phyloP scores from a whole-genome alignment of 2,888 invertebrate genomes.

The Emmelina monodactyla region DNA sequence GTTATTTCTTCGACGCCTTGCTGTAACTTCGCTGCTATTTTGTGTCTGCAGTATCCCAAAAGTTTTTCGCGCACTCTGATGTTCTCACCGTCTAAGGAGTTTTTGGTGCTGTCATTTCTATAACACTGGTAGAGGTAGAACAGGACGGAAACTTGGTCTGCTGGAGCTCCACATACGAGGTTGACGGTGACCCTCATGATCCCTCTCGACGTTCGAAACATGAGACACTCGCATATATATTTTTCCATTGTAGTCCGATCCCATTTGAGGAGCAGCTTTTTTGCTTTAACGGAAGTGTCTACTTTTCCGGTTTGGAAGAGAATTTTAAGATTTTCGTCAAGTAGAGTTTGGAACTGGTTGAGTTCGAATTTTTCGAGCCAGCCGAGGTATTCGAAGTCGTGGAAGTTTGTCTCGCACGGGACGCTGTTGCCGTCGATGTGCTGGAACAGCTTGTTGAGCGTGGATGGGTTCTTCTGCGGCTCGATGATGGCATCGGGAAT shows the following conservation, averaged over 20 bases:
- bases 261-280: slow-evolving; percentile 29
- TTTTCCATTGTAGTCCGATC: slow-evolving; percentile 50
- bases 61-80: slow-evolving; percentile 44
- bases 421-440: slow-evolving; percentile 34
- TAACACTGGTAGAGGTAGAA: slow-evolving; percentile 55
- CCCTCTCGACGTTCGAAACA: slow-evolving; percentile 39
- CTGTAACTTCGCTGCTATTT: slow-evolving; percentile 31
- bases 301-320: slow-evolving; percentile 29
- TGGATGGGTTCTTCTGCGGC: slow-evolving; percentile 21
- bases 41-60: slow-evolving; percentile 39
- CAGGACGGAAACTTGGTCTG: slow-evolving; percentile 41
- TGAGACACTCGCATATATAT: slow-evolving; percentile 34
- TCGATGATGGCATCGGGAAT: slow-evolving; percentile 33
- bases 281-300: slow-evolving; percentile 19
- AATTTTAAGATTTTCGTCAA: slow-evolving; percentile 35
- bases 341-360: slow-evolving; percentile 39
- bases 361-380: slow-evolving; percentile 44
- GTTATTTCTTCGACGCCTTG: slow-evolving; percentile 43
- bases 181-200: slow-evolving; percentile 46
- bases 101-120: slow-evolving; percentile 34
- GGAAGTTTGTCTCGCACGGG: slow-evolving; percentile 28
- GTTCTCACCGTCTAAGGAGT: slow-evolving; percentile 44
- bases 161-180: slow-evolving; percentile 41
- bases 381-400: slow-evolving; percentile 40
- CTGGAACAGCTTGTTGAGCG: slow-evolving; percentile 41